A percentile compares a stretch with the other conserved stretches of the same genome.
Conservation (phyloP, 2,113 vertebrate species). For the Caranx melampygus region DNA sequence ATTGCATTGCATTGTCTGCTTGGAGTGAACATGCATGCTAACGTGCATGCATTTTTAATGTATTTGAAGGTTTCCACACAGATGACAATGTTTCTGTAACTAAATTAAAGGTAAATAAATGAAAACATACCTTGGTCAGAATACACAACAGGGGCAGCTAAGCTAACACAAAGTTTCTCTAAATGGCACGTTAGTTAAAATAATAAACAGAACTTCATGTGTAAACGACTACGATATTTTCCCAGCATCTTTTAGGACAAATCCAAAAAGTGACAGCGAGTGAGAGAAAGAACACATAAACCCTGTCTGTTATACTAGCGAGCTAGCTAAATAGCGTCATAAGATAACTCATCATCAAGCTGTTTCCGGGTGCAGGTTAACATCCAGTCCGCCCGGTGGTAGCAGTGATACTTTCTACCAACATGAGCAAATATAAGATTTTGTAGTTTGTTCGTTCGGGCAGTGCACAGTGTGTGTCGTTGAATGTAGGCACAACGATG, state of each 20-base stretch:
- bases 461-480: too few species aligned
- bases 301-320: background rate
- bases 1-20: background rate
- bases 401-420: background rate
- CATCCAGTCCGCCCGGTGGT: background rate
- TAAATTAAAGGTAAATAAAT: background rate
- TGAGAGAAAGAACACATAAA: background rate
- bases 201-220: background rate
- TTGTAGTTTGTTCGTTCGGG: accelerated
- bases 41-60: background rate
- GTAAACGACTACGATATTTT: background rate
- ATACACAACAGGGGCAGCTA: background rate
- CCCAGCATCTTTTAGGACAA: background rate
- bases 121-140: conserved; percentile 29
- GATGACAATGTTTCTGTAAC: background rate
- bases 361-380: conserved; percentile 30
- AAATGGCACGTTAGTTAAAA: background rate
- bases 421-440: background rate
- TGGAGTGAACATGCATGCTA: background rate
- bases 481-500: background rate
- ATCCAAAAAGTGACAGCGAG: background rate
- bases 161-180: background rate
- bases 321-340: conserved; percentile 12
- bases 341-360: conserved; percentile 21
- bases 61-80: background rate